phyloP scores from a whole-genome alignment of 2,113 vertebrate species.

The Oriolus oriolus region DNA sequence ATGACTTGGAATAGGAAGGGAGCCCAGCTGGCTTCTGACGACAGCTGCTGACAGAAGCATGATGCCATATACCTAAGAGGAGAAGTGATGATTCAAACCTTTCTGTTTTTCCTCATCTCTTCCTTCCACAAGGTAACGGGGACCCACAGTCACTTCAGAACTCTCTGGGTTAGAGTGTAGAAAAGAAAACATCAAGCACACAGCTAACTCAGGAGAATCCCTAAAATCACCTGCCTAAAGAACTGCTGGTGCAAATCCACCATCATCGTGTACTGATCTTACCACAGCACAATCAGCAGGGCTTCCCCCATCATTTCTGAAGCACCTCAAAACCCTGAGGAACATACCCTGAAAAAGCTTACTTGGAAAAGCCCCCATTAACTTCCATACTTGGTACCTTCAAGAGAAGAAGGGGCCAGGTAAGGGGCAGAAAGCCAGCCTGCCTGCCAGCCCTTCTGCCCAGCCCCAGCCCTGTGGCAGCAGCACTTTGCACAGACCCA shows the following conservation, averaged over 20 bases:
- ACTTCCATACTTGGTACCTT: background rate
- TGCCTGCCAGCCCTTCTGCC: background rate
- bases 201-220: background rate
- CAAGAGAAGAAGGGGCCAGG: background rate
- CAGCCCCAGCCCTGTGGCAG: background rate
- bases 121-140: background rate
- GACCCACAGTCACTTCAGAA: background rate
- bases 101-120: background rate
- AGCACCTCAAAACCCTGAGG: background rate
- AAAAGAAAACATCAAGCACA: background rate
- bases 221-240: background rate
- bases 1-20: background rate
- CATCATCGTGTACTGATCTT: accelerated
- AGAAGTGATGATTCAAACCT: constrained; percentile 21
- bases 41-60: constrained; percentile 8
- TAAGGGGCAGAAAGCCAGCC: background rate
- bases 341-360: background rate
- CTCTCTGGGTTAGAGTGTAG: background rate
- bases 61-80: background rate
- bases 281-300: background rate
- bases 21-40: constrained; percentile 6
- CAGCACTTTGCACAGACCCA: background rate
- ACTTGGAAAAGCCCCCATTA: background rate
- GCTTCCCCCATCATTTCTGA: accelerated
- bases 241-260: background rate